These are phyloP conservation scores for Loxodonta africana DNA, from an alignment of 2,113 vertebrate species.

Conservation along the genomic window DNA sequence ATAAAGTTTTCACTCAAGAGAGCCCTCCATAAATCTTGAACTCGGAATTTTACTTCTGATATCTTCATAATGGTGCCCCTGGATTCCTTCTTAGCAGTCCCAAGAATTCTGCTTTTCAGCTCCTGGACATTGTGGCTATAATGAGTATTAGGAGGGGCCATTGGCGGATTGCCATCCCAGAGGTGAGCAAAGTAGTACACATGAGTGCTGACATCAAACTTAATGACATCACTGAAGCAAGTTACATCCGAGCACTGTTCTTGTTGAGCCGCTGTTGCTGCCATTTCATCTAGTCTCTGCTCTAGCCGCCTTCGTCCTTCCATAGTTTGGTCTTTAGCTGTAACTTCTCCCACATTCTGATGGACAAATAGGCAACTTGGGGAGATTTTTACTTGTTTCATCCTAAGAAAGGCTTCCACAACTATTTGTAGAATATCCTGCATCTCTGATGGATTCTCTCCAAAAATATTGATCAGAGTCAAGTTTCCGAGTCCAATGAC, in stretches of 20 bases:
- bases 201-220: constrained; percentile 84
- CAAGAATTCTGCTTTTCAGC: constrained; percentile 79
- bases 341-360: constrained; percentile 86
- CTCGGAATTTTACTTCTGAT: constrained; percentile 76
- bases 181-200: constrained; percentile 86
- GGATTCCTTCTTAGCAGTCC: constrained; percentile 68
- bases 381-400: constrained; percentile 85
- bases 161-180: constrained; percentile 87
- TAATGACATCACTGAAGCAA: constrained; percentile 85
- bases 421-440: constrained; percentile 86
- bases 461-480: constrained; percentile 87
- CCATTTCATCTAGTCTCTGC: constrained; percentile 85
- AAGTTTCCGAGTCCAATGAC: constrained; percentile 86
- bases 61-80: constrained; percentile 72
- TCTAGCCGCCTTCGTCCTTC: constrained; percentile 77
- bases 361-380: constrained; percentile 87
- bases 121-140: constrained; percentile 86
- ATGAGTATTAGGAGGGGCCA: constrained; percentile 84
- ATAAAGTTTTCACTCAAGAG: constrained; percentile 86
- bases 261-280: constrained; percentile 81
- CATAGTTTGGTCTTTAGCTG: constrained; percentile 83
- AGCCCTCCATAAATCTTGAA: constrained; percentile 84
- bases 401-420: constrained; percentile 86
- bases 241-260: constrained; percentile 78
- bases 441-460: constrained; percentile 87